Evolutionary conservation across 2,113 vertebrate species (phyloP).

Genomic region (Anhinga rufa): DNA sequence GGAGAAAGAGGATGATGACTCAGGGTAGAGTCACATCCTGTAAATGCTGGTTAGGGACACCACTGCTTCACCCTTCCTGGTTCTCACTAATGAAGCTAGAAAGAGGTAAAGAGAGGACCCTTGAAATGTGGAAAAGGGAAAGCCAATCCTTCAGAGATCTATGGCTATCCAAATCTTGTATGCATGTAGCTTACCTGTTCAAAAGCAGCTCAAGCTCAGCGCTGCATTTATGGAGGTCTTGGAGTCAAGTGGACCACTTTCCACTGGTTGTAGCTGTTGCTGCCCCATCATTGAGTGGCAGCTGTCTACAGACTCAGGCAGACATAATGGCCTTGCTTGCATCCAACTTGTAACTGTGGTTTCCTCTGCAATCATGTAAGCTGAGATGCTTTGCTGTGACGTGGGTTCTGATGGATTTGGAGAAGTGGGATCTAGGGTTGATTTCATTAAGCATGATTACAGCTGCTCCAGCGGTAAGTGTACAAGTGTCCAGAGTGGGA

Average conservation of each 20-base stretch:
- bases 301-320: background rate
- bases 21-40: slow-evolving; percentile 11
- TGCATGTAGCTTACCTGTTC: no score
- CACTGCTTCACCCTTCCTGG: background rate
- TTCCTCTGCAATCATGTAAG: background rate
- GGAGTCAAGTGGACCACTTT: rapidly evolving
- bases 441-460: background rate
- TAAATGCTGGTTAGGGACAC: rapidly evolving
- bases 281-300: background rate
- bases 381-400: background rate
- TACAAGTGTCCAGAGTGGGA: background rate
- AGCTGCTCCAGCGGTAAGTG: rapidly evolving
- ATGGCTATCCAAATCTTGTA: background rate
- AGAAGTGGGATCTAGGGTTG: background rate
- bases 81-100: background rate
- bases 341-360: background rate
- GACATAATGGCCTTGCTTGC: background rate
- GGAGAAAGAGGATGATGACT: background rate
- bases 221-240: background rate
- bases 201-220: background rate
- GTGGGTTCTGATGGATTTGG: background rate
- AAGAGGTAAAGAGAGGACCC: background rate
- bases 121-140: background rate
- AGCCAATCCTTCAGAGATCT: background rate
- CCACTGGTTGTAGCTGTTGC: background rate